Evolutionary conservation across 2,797 vertebrate genomes (phyloP), one percentile per base, ranked within the genome.

Genomic region (Chromobotia macracanthus): DNA sequence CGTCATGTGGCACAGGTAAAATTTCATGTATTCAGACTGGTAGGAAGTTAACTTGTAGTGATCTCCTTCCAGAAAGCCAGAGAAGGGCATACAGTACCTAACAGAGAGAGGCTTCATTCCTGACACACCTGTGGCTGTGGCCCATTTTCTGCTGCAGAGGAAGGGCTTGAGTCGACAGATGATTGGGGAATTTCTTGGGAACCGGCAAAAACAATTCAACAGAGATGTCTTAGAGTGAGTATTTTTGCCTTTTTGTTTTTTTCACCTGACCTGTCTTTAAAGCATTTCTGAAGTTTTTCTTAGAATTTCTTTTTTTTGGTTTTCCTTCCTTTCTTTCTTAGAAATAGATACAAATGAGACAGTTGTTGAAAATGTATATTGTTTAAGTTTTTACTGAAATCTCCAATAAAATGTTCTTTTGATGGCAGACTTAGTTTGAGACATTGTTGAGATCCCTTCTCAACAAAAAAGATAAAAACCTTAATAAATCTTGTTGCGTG

Each of bases 131-230:
- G 97, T 98, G 1, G 97, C 97, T 0, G 97, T 99, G 56, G 97
- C 97, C 75, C 97, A 99, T 88, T 99, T 99, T 87, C 93, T 99
- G 83, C 94, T 99, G 79, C 97, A 99, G 86, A 95, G 97, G 88
- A 99, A 99, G 83, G 97, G 97, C 25, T 93, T 99, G 84, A 99
- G 97, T 90, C 89, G 96, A 83, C 97, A 99, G 90, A 99, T 99
- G 97, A 98, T 98, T 1, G 97, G 97, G 51, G 97, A 99, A 76
- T 99, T 98, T 88, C 92, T 99, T 15, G 97, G 97, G 15, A 98
- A 99, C 84, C 93, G 97, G 50, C 97, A 99, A 88, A 99, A 99
- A 67, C 97, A 99, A 88, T 99, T 99, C 93, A 99, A 98, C 92
- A 94, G 97, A 41, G 97, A 99, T 3, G 97, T 99, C 3, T 83